Evolutionary conservation across 2,797 vertebrate species (phyloP).

Genomic region (Lepus oiostolus): DNA sequence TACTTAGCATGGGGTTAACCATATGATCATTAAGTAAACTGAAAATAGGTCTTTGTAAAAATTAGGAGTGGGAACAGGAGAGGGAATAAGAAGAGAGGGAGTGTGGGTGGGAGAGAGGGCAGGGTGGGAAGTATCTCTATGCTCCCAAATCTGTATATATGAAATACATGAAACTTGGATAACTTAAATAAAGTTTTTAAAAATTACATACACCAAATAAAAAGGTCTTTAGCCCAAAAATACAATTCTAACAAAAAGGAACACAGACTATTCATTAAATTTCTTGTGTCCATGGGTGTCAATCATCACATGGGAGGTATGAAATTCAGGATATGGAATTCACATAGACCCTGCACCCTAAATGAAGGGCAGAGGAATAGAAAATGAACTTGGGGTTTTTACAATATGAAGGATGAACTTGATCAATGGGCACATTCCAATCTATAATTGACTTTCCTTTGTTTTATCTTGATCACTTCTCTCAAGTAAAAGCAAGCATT

Average conservation of each 20-base stretch:
- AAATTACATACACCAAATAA: too few species aligned
- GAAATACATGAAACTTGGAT: too few species aligned
- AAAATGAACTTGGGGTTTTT: constrained; percentile 18
- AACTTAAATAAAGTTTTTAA: too few species aligned
- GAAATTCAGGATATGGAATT: background rate
- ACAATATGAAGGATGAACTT: background rate
- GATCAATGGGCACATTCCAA: background rate
- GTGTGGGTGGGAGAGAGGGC: too few species aligned
- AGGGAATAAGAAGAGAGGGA: too few species aligned
- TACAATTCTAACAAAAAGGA: constrained; percentile 6
- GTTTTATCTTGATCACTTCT: background rate
- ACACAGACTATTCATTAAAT: background rate
- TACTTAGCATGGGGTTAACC: too few species aligned
- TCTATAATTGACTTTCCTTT: background rate
- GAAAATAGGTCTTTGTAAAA: too few species aligned
- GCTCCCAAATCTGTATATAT: too few species aligned
- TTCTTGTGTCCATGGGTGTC: background rate
- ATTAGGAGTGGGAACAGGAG: too few species aligned
- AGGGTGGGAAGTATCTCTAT: too few species aligned
- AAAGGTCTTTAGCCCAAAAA: background rate
- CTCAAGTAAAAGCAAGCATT: background rate
- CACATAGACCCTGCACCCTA: background rate
- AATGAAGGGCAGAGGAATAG: background rate
- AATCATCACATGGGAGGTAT: background rate
- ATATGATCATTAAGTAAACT: too few species aligned